Base-by-base conservation (phyloP, 1,140 invertebrate genomes). In the Samia ricini region DNA sequence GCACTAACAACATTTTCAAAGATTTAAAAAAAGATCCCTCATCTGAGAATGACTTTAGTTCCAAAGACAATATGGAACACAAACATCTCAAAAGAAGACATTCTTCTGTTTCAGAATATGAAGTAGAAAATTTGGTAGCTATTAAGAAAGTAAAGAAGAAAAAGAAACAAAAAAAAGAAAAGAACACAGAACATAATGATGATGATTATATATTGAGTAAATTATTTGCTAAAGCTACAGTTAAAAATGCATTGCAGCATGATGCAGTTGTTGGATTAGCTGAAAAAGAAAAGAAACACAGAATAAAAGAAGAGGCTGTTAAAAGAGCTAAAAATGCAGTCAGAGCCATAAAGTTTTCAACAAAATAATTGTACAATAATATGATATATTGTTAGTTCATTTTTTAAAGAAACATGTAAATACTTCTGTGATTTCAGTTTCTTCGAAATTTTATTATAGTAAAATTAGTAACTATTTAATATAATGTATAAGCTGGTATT, bases 161-260 rank as follows among this genome's bases (percentile, higher is more conserved):
- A 50, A 81, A 83, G 63, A 68, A 71, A 54, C 82, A 78, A 71
- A 82, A 74, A 65, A 78, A 18, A 77, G 67, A 52, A 66, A 83
- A 22, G 74, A 76, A 57, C 54, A 72, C 33, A 67, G 74, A 58
- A 68, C 74, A 4, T 22, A 80, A 76, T 76, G 91, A 92, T 80
- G 92, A 93, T 88, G 85, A 92, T 76, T 93, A 92, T 82, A 91
- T 93, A 55, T 82, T 93, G 69, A 91, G 88, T 64, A 92, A 93
- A 82, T 76, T 93, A 26, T 93, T 93, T 88, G 86, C 91, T 49
- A 93, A 92, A 76, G 90, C 86, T 61, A 83, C 88, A 60, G 91
- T 93, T 49, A 92, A 92, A 64, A 92, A 86, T 77, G 92, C 92
- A 18, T 83, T 93, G 52, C 87, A 93, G 61, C 92, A 93, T 76